Percentiles rank a stretch among this genome's conserved stretches.
These are phyloP conservation scores for Mixornis gularis DNA, from an alignment of 2,113 vertebrate species.

Conservation along the genomic window DNA sequence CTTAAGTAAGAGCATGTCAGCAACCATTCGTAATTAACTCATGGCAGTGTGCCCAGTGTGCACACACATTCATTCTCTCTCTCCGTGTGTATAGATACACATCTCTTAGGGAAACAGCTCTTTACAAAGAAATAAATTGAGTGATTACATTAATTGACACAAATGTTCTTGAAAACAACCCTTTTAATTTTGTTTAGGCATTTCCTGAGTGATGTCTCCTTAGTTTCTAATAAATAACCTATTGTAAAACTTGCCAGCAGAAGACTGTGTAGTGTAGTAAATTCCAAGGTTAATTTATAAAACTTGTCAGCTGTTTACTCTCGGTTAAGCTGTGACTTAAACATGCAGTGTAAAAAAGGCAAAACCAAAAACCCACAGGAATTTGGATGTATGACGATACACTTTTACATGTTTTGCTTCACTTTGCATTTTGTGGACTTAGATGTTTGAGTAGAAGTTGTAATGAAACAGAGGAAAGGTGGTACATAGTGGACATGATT, in stretches of 20 bases:
- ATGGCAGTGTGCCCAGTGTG: constrained; percentile 5
- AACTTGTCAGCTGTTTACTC: not conserved
- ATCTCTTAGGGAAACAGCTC: constrained; percentile 38
- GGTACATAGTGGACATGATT: fast-evolving
- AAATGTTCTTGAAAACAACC: constrained; percentile 23
- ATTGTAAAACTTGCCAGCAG: not conserved
- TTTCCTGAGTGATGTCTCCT: constrained; percentile 22
- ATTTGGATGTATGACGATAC: not conserved
- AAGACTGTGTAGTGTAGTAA: not conserved
- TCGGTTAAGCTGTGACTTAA: fast-evolving
- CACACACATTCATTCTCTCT: not conserved
- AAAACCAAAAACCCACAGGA: not conserved
- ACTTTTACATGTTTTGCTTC: not conserved
- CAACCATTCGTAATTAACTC: constrained; percentile 22
- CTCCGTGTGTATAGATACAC: not conserved
- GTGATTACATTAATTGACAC: constrained; percentile 47
- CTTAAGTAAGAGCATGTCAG: not conserved
- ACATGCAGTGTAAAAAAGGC: not conserved
- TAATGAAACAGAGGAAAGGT: not conserved
- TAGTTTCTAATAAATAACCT: constrained; percentile 36
- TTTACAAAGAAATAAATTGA: constrained; percentile 40
- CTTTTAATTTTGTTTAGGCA: constrained; percentile 45
- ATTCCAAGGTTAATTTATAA: not conserved
- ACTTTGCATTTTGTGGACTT: not conserved
- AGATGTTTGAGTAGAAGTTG: not conserved